Evolutionary conservation across 2,888 invertebrate species (phyloP).

Genomic region (Papilio gigon): DNA sequence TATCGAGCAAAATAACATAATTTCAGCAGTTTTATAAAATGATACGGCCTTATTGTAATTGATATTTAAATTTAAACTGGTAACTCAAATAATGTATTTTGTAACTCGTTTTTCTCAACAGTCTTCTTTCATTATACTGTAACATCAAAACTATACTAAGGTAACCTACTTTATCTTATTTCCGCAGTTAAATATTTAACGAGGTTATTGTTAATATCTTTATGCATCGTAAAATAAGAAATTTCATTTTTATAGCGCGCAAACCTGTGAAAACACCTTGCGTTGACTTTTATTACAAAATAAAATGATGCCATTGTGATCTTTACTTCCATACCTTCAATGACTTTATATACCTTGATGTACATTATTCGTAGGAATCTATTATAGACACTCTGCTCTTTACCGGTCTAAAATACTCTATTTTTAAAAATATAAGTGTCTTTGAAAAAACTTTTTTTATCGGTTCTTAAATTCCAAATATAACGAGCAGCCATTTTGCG

Average conservation of each 20-base stretch:
- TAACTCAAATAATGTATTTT: not conserved
- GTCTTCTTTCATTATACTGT: not conserved
- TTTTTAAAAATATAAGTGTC: too few relatives aligned
- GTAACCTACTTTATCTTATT: slow-evolving; percentile 6
- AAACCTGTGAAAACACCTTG: slow-evolving; percentile 19
- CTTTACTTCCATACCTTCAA: slow-evolving; percentile 26
- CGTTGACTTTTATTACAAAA: slow-evolving; percentile 15
- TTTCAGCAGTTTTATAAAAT: too few relatives aligned
- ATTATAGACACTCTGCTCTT: too few relatives aligned
- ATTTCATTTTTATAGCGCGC: slow-evolving; percentile 25
- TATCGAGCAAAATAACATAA: too few relatives aligned
- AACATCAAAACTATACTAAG: not conserved
- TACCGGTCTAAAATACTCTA: too few relatives aligned
- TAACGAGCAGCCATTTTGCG: too few relatives aligned
- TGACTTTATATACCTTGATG: not conserved
- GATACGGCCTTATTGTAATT: too few relatives aligned
- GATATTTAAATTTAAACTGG: too few relatives aligned
- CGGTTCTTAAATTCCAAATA: too few relatives aligned
- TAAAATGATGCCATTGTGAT: slow-evolving; percentile 10
- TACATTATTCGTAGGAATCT: not conserved
- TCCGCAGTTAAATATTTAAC: slow-evolving; percentile 13
- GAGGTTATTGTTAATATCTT: slow-evolving; percentile 22
- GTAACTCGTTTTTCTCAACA: not conserved
- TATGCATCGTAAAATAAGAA: slow-evolving; percentile 26
- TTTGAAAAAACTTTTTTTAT: too few relatives aligned